Evolutionary conservation across 1,140 invertebrate species (phyloP), one percentile per base, ranked within the genome.

Genomic region (Araneus ventricosus): DNA sequence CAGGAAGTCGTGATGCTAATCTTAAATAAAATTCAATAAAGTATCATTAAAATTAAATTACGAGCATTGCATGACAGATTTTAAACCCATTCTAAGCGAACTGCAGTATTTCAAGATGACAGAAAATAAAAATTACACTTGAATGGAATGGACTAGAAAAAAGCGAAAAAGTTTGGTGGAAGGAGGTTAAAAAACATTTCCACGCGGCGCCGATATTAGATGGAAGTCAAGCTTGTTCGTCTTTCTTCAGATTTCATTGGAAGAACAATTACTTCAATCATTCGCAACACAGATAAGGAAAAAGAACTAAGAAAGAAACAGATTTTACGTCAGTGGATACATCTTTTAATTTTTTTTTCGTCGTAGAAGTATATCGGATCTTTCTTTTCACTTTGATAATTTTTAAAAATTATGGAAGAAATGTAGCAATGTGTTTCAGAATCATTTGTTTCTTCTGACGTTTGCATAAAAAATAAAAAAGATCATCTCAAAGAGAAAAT

Each of bases 11-110:
- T 6, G 20, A 75, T 6, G 70, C 34, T 34, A 20, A 34, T 75
- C 20, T 75, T 75, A 75, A 75, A 75, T 75, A 75, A 75, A 75
- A 75, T 37, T 75, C 70, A 75, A 37, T 75, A 75, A 75, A 75
- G 34, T 75, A 34, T 75, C 70, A 75, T 75, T 75, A 75, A 75
- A 75, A 75, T 75, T 75, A 75, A 75, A 75, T 75, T 75, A 75
- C 30, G 70, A 75, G 30, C 37, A 75, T 75, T 75, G 70, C 30
- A 37, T 75, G 70, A 75, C 20, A 34, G 70, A 75, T 37, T 75
- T 75, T 34, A 30, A 37, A 75, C 27, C 30, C 30, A 34, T 22
- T 30, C 34, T 37, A 75, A 75, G 70, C 14, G 34, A 4, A 75
- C 10, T 75, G 70, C 70, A 30, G 70, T 75, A 34, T 75, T 75